Conservation (phyloP, 64 coral and sea anemone species). For the Porites australiensis region DNA sequence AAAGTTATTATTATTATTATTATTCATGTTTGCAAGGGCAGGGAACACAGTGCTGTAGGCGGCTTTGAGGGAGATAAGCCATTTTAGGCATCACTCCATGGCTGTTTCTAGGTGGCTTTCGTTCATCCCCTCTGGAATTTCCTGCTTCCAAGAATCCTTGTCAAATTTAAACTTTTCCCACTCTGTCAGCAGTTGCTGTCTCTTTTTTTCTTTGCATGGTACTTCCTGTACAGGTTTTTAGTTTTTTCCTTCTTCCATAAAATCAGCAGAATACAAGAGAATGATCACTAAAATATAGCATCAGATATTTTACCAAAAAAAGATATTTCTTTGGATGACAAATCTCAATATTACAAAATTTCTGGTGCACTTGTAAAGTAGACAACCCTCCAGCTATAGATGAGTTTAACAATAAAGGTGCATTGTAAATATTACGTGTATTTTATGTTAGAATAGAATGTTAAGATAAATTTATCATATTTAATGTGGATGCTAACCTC, state of each 20-base stretch:
- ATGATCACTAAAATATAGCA: not conserved
- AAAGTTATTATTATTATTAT: too few relatives aligned
- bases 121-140: conserved; percentile 58
- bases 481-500: conserved; percentile 47
- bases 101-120: conserved; percentile 25
- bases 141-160: conserved; percentile 28
- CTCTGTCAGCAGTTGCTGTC: conserved; percentile 44
- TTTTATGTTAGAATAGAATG: too few relatives aligned
- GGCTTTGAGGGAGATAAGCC: not conserved
- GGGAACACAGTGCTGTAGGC: conserved; percentile 2
- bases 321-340: not conserved
- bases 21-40: not conserved
- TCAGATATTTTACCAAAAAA: not conserved
- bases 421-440: too few relatives aligned
- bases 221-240: not conserved
- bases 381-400: not conserved
- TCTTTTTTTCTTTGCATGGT: not conserved
- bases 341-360: conserved; percentile 7
- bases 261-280: not conserved
- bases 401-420: too few relatives aligned
- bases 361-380: conserved; percentile 6
- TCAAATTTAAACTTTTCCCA: conserved; percentile 54
- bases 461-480: too few relatives aligned
- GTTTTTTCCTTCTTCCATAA: conserved; percentile 3
- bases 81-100: conserved; percentile 44